Conservation (phyloP, 2,888 invertebrate species). For the Dexiosoma caninum region DNA sequence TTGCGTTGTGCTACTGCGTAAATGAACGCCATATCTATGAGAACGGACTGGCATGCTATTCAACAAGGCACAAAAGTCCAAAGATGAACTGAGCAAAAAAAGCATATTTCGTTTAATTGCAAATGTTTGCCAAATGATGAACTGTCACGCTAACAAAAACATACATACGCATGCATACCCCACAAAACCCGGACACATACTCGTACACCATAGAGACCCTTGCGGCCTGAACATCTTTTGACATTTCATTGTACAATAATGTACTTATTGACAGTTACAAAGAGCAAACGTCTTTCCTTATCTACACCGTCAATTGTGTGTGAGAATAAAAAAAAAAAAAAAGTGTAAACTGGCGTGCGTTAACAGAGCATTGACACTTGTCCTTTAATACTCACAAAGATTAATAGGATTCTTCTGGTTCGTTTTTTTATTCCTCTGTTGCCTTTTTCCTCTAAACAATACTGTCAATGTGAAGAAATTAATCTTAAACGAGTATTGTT, state of each 20-base stretch:
- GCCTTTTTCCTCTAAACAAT: too few relatives aligned
- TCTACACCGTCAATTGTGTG: neutral
- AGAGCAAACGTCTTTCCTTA: constrained; percentile 6
- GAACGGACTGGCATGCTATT: constrained; percentile 1
- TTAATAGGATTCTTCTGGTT: constrained; percentile 29
- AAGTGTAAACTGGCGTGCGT: neutral
- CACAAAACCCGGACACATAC: too few relatives aligned
- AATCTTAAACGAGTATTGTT: constrained; percentile 13
- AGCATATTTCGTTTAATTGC: constrained; percentile 6
- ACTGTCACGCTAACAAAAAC: constrained; percentile 46
- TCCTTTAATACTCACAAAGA: constrained; percentile 43
- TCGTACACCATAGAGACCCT: neutral
- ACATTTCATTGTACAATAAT: neutral
- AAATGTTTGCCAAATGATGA: constrained; percentile 41
- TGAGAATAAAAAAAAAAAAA: neutral
- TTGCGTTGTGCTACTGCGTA: neutral
- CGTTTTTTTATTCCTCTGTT: too few relatives aligned
- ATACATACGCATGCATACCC: constrained; percentile 11
- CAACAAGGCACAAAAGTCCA: neutral
- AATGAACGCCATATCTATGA: constrained; percentile 37
- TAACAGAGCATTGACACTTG: constrained; percentile 50
- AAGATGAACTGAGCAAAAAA: neutral
- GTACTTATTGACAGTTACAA: constrained; percentile 15
- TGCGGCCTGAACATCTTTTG: neutral
- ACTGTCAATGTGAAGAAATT: constrained; percentile 43